Conservation (phyloP, 1,140 invertebrate species). For the Solen grandis region DNA sequence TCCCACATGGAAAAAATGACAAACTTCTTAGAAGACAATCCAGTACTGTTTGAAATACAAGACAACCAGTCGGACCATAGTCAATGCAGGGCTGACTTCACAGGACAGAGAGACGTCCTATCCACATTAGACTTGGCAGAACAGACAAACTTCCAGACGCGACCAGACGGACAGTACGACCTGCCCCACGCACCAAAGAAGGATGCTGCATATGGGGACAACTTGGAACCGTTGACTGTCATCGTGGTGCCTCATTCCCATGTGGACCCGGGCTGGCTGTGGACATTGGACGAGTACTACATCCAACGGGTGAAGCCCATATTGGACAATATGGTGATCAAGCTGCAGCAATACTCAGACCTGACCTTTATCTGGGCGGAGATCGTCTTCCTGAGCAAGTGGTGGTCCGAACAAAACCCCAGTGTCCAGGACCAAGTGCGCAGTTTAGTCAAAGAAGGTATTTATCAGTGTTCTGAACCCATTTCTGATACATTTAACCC, state of each 20-base stretch:
- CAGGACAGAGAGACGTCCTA: not conserved
- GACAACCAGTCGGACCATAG: not conserved
- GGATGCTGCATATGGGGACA: constrained; percentile 29
- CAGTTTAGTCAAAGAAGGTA: constrained; percentile 39
- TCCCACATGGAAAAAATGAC: not conserved
- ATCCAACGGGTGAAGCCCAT: constrained; percentile 93
- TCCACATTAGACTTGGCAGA: constrained; percentile 62
- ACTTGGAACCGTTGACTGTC: constrained; percentile 88
- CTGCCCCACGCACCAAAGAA: constrained; percentile 57
- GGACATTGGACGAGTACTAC: constrained; percentile 98
- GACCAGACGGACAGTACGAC: constrained; percentile 66
- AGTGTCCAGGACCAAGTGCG: constrained; percentile 21
- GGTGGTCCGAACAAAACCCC: constrained; percentile 91
- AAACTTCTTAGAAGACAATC: not conserved
- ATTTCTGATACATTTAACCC: no score
- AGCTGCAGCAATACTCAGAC: constrained; percentile 89
- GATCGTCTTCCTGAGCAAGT: constrained; percentile 94
- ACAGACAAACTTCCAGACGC: constrained; percentile 62
- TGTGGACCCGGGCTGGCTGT: constrained; percentile 98
- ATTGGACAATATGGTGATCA: constrained; percentile 93
- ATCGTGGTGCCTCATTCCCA: constrained; percentile 98
- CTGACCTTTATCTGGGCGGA: constrained; percentile 99
- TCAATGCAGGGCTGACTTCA: constrained; percentile 40
- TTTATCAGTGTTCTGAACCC: no score
- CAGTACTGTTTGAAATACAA: not conserved